These are phyloP conservation scores for Philonicus albiceps DNA, from an alignment of 2,888 invertebrate species.

Conservation along the genomic window DNA sequence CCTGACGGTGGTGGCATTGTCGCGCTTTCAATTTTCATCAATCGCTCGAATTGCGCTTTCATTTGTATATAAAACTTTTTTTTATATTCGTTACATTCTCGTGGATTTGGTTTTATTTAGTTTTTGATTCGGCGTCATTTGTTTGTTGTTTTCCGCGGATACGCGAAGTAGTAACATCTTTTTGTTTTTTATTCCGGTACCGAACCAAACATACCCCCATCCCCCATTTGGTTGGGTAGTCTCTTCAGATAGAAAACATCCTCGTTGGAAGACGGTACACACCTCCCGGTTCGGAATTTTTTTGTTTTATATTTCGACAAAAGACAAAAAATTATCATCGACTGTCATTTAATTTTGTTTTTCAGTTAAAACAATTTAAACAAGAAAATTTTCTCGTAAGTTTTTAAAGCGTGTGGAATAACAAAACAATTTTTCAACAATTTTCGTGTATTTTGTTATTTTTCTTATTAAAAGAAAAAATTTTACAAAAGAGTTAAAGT, in stretches of 20 bases:
- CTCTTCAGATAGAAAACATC: conserved; percentile 14
- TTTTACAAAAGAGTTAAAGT: neutral
- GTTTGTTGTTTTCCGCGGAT: neutral
- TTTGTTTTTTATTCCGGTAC: neutral
- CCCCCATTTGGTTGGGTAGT: neutral
- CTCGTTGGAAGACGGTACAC: neutral
- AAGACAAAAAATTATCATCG: neutral
- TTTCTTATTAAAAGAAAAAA: neutral
- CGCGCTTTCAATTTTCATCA: neutral
- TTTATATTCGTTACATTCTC: neutral
- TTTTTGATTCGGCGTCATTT: neutral
- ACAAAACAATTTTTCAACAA: neutral
- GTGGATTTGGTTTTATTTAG: neutral
- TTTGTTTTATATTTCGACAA: neutral
- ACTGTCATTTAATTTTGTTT: neutral
- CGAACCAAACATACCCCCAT: neutral
- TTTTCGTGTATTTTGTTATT: neutral
- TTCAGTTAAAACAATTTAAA: neutral
- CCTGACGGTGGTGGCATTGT: neutral
- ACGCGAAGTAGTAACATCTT: neutral
- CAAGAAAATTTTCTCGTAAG: neutral
- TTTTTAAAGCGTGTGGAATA: neutral
- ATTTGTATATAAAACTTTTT: neutral
- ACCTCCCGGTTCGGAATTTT: neutral
- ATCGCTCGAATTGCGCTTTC: neutral